Evolutionary conservation across 2,797 vertebrate genomes (phyloP).

Genomic region (Calcarius lapponicus): DNA sequence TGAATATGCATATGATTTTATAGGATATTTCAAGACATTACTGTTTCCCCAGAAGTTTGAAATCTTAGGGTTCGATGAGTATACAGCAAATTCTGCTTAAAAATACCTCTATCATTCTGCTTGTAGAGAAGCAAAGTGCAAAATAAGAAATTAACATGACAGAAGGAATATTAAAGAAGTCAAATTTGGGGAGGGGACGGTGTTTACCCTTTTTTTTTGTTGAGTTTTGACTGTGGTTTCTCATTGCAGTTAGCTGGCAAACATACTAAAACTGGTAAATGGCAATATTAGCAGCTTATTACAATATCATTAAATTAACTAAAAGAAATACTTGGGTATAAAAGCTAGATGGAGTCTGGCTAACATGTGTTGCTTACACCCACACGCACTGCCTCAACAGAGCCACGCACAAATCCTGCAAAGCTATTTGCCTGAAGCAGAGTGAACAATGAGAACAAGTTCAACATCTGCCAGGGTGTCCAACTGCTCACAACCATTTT

Average conservation of each 20-base stretch:
- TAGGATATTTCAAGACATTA: neutral
- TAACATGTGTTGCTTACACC: neutral
- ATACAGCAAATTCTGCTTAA: neutral
- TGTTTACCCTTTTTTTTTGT: neutral
- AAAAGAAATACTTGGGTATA: neutral
- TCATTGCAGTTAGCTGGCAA: neutral
- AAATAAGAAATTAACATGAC: neutral
- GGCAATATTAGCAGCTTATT: constrained; percentile 2
- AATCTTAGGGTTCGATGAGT: neutral
- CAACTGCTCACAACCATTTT: constrained; percentile 54
- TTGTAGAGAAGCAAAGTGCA: neutral
- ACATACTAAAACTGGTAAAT: neutral
- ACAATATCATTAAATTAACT: neutral
- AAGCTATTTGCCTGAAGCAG: constrained; percentile 47
- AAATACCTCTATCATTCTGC: neutral
- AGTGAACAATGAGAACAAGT: constrained; percentile 47
- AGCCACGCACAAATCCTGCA: neutral
- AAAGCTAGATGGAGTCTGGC: neutral
- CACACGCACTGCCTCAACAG: neutral
- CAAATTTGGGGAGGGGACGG: neutral
- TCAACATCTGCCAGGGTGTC: constrained; percentile 68
- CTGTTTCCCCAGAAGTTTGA: neutral
- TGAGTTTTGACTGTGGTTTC: neutral
- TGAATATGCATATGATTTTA: neutral
- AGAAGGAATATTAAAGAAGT: neutral